These are phyloP conservation scores for Bombus polaris DNA, from an alignment of 1,140 invertebrate species.

Conservation along the genomic window DNA sequence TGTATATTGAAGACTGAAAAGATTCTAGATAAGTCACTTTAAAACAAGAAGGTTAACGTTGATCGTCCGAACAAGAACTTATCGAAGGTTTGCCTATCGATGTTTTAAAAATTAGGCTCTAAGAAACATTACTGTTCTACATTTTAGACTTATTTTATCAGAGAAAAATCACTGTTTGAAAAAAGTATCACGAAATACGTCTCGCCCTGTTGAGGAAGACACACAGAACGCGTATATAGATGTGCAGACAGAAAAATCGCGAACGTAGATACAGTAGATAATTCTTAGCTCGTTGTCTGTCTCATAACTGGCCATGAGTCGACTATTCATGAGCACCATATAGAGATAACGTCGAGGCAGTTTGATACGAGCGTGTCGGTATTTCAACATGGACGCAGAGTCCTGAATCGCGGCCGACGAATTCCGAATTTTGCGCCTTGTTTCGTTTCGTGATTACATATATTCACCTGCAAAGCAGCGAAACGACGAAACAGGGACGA, in stretches of 20 bases:
- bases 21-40: not conserved
- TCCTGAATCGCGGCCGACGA: slow-evolving; percentile 21
- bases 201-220: not conserved
- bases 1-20: not conserved
- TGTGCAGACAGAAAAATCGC: not conserved
- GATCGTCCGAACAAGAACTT: too few species aligned
- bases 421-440: slow-evolving; percentile 18
- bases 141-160: not conserved
- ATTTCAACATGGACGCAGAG: slow-evolving; percentile 7
- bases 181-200: not conserved
- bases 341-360: not conserved
- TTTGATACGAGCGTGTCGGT: not conserved
- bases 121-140: too few species aligned
- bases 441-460: not conserved
- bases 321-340: not conserved
- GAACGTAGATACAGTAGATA: not conserved
- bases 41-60: not conserved
- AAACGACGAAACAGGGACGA: slow-evolving; percentile 6
- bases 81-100: not conserved
- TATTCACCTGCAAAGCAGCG: slow-evolving; percentile 17
- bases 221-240: not conserved
- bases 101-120: not conserved
- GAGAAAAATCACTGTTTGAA: not conserved
- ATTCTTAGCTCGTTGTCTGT: not conserved
- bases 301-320: not conserved